phyloP scores from a whole-genome alignment of 2,888 invertebrate species.

The Saturnia pavonia region DNA sequence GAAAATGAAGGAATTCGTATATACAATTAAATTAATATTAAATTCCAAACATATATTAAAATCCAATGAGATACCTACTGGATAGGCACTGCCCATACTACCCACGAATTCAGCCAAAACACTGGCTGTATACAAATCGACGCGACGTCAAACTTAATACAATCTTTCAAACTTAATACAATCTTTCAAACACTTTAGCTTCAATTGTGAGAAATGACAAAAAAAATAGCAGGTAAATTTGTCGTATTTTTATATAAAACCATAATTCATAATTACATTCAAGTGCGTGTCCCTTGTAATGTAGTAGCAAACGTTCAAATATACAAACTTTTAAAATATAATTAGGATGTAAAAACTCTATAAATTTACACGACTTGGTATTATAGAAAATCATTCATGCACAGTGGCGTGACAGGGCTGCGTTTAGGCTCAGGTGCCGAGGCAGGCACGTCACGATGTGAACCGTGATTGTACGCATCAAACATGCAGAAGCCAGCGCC shows the following conservation, averaged over 20 bases:
- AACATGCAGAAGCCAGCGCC: constrained; percentile 69
- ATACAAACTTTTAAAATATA: neutral
- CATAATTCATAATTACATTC: neutral
- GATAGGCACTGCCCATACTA: too few relatives aligned
- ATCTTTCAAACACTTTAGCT: too few relatives aligned
- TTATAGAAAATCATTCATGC: neutral
- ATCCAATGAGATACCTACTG: too few relatives aligned
- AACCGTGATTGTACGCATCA: constrained; percentile 76
- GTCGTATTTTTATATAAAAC: neutral
- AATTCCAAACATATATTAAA: too few relatives aligned
- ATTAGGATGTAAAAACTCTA: neutral
- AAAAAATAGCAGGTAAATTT: neutral
- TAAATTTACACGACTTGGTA: neutral
- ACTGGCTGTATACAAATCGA: too few relatives aligned
- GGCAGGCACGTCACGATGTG: constrained; percentile 22
- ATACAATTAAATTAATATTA: too few relatives aligned
- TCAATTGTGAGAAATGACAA: too few relatives aligned
- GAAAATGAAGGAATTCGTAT: too few relatives aligned
- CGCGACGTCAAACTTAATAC: too few relatives aligned
- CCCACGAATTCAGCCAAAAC: too few relatives aligned
- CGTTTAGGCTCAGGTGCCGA: constrained; percentile 42
- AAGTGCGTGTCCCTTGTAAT: neutral
- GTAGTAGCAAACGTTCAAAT: neutral
- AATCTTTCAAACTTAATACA: too few relatives aligned
- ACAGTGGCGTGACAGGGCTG: neutral